These are phyloP conservation scores for Stramonita haemastoma DNA, from an alignment of 2,888 invertebrate species.

Conservation along the genomic window DNA sequence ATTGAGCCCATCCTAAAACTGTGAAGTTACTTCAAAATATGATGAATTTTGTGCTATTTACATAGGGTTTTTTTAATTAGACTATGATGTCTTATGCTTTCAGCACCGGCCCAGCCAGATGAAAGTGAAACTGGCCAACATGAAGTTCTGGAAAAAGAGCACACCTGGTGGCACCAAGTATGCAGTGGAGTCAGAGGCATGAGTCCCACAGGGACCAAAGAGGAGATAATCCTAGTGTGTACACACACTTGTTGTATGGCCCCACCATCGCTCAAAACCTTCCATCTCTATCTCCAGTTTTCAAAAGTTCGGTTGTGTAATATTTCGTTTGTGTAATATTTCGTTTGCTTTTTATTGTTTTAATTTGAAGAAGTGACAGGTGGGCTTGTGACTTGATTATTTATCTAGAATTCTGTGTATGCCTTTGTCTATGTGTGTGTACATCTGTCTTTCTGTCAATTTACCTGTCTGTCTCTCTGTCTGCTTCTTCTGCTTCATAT, in stretches of 20 bases:
- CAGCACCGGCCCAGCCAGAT: constrained; percentile 94
- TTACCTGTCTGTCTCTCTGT: background rate
- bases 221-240: background rate
- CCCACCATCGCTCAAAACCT: constrained; percentile 11
- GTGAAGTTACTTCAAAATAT: no score
- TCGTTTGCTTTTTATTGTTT: background rate
- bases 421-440: background rate
- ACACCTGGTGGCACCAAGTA: constrained; percentile 68
- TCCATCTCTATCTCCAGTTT: background rate
- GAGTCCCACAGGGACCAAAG: constrained; percentile 37
- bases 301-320: background rate
- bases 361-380: background rate
- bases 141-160: constrained; percentile 71
- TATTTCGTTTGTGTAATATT: background rate
- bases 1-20: no score
- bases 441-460: background rate
- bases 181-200: constrained; percentile 65
- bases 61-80: no score
- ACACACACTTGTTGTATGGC: background rate
- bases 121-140: constrained; percentile 67
- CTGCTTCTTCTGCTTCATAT: background rate
- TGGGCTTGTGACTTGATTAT: background rate
- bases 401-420: background rate
- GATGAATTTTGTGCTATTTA: no score
- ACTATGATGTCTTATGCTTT: constrained; percentile 60